Percentiles rank a stretch among this genome's conserved stretches.
Evolutionary conservation across 2,113 vertebrate genomes (phyloP).

Genomic region (Trinectes maculatus): DNA sequence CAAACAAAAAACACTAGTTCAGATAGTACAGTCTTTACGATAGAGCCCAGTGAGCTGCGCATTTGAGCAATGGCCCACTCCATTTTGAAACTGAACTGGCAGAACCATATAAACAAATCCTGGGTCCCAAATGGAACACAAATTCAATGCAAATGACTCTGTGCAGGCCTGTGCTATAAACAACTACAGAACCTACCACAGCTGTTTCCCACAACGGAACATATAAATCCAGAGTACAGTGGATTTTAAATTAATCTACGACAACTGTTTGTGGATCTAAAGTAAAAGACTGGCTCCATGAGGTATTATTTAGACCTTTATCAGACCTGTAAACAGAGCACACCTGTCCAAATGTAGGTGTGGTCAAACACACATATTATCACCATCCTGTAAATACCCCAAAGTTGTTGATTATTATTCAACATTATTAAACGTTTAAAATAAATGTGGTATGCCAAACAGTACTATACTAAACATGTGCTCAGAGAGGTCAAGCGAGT

Average conservation of each 20-base stretch:
- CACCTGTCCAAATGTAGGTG: no score
- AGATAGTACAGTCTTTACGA: conserved; percentile 3
- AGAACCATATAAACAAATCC: not conserved
- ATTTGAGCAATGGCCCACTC: conserved; percentile 5
- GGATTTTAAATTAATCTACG: not conserved
- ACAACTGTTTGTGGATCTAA: not conserved
- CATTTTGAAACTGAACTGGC: not conserved
- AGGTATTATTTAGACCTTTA: not conserved
- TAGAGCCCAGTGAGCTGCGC: not conserved
- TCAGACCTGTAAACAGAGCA: no score
- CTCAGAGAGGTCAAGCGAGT: no score
- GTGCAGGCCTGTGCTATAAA: not conserved
- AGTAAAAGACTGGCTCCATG: not conserved
- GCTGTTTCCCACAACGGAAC: not conserved
- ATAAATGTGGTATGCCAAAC: no score
- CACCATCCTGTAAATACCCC: no score
- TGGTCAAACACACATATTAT: no score
- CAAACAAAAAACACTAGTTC: conserved; percentile 42
- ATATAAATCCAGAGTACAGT: not conserved
- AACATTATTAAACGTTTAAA: no score
- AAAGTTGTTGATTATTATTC: no score
- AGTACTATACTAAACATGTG: no score
- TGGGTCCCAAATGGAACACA: not conserved
- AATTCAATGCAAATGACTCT: not conserved
- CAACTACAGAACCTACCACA: not conserved